phyloP scores from a whole-genome alignment of 2,113 vertebrate genomes.

The Oncorhynchus nerka region DNA sequence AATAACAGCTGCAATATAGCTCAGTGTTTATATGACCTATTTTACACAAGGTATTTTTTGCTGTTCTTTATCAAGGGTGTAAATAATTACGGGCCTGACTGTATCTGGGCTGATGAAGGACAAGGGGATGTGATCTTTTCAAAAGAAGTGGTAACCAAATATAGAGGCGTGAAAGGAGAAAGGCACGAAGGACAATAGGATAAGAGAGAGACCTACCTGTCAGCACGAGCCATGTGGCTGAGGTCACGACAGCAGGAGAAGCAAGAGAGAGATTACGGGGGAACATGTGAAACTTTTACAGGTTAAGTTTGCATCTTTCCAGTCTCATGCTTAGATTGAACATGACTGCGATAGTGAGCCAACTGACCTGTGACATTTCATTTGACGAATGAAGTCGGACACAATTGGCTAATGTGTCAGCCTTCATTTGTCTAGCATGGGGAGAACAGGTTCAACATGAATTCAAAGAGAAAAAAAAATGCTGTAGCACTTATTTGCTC shows the following conservation, averaged over 20 bases:
- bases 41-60: too few species aligned
- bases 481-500: too few species aligned
- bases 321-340: not conserved
- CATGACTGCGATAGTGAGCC: not conserved
- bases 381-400: slow-evolving; percentile 61
- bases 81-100: slow-evolving; percentile 19
- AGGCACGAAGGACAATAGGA: too few species aligned
- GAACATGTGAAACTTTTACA: slow-evolving; percentile 24
- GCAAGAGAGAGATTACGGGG: slow-evolving; percentile 28
- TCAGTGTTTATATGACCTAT: too few species aligned
- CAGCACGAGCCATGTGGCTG: slow-evolving; percentile 83
- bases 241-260: slow-evolving; percentile 39
- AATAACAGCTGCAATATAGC: too few species aligned
- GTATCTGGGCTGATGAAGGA: too few species aligned
- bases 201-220: slow-evolving; percentile 77
- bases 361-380: slow-evolving; percentile 58
- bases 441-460: not conserved
- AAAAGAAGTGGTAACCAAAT: too few species aligned
- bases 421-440: slow-evolving; percentile 45
- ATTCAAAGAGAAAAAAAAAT: not conserved
- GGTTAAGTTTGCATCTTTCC: not conserved
- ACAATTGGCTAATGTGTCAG: slow-evolving; percentile 52
- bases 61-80: slow-evolving; percentile 21
- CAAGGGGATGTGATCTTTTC: too few species aligned
- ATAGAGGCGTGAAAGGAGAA: too few species aligned